A percentile compares a stretch with the other conserved stretches of the same genome.
Conservation (phyloP, 2,888 invertebrate species). For the Liodrosophila aerea region DNA sequence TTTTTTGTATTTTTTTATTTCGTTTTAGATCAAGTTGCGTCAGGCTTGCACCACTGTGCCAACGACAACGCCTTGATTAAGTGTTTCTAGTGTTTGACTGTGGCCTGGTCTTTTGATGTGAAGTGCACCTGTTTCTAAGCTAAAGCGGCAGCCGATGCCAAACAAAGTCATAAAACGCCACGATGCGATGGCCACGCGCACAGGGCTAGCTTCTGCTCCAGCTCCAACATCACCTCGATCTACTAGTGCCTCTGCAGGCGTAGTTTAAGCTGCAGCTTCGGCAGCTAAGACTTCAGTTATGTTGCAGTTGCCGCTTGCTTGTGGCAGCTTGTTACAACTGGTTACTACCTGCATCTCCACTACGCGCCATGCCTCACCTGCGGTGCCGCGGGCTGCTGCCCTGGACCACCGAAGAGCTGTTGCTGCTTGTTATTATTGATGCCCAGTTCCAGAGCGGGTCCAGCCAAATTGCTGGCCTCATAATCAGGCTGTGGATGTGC, state of each 20-base stretch:
- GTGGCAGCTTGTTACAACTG: conserved; percentile 68
- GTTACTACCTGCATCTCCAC: conserved; percentile 43
- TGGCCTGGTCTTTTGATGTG: conserved; percentile 66
- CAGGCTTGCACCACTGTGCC: conserved; percentile 32
- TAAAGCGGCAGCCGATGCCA: conserved; percentile 58
- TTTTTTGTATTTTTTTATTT: too few relatives aligned
- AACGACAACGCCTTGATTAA: conserved; percentile 54
- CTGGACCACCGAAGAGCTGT: conserved; percentile 58
- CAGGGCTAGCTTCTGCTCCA: conserved; percentile 22
- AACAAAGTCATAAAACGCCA: conserved; percentile 77
- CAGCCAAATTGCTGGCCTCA: conserved; percentile 52
- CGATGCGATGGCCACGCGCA: conserved; percentile 67
- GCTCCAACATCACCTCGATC: not conserved
- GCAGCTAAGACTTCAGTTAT: not conserved
- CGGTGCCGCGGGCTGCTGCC: conserved; percentile 48
- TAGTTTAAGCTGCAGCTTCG: conserved; percentile 18
- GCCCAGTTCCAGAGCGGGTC: conserved; percentile 36
- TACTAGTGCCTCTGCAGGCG: not conserved
- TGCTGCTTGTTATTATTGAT: conserved; percentile 61
- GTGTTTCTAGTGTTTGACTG: conserved; percentile 57
- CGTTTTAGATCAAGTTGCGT: not conserved
- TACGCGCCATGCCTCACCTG: not conserved
- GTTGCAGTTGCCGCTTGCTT: conserved; percentile 19
- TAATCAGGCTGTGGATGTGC: conserved; percentile 55
- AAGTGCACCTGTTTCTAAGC: conserved; percentile 75